These are phyloP conservation scores for Carcharodon carcharias DNA, from an alignment of 2,797 vertebrate genomes.

Conservation along the genomic window DNA sequence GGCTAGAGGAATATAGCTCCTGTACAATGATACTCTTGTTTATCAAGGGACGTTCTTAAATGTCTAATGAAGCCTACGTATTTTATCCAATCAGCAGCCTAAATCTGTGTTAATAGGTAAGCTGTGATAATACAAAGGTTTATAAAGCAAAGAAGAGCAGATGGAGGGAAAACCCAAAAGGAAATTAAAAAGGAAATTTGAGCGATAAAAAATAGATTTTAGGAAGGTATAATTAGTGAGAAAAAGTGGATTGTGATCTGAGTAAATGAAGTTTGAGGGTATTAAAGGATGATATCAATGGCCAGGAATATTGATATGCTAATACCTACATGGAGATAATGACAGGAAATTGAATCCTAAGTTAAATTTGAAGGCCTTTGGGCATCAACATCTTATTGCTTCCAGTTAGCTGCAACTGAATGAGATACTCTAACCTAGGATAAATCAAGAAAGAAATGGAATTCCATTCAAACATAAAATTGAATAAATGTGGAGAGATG, in stretches of 20 bases:
- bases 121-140: not conserved
- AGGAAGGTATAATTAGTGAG: not conserved
- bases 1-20: not conserved
- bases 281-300: not conserved
- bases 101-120: not conserved
- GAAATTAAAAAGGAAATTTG: slow-evolving; percentile 33
- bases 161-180: not conserved
- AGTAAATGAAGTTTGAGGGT: not conserved
- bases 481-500: not conserved
- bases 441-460: not conserved
- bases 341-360: not conserved
- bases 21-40: not conserved
- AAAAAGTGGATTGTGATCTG: not conserved
- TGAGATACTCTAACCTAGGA: not conserved
- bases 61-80: not conserved
- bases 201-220: not conserved
- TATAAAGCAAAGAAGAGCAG: not conserved
- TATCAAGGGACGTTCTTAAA: not conserved
- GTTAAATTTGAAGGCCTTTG: not conserved
- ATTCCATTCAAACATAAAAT: not conserved
- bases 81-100: not conserved
- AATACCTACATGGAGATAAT: not conserved
- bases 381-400: not conserved
- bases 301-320: slow-evolving; percentile 6
- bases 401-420: not conserved